Base-by-base conservation (phyloP, 2,888 invertebrate species). In the Pristionchus japonicus region DNA sequence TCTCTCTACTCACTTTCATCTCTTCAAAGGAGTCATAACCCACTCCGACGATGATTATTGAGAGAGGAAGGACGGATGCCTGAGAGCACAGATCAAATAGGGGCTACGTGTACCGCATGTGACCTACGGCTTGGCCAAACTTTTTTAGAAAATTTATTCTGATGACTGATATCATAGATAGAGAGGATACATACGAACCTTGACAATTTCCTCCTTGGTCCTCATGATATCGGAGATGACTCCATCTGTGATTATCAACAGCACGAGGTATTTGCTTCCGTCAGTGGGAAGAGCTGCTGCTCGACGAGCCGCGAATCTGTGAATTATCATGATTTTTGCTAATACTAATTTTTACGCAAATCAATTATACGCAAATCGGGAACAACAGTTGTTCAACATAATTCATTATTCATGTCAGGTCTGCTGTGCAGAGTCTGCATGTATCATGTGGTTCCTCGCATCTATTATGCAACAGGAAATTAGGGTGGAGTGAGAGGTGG, bases 241-340 rank as follows among this genome's bases (percentile, higher is more conserved):
- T 4, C 96, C 96, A 93, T 96, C 96, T 0, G 96, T 96, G 64
- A 96, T 95, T 84, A 96, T 96, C 74, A 96, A 95, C 84, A 96
- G 94, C 74, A 96, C 96, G 94, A 96, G 96, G 93, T 96, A 96
- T 90, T 94, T 84, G 52, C 90, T 89, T 15, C 93, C 93, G 83
- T 93, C 91, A 31, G 89, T 88, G 7, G 92, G 93, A 40, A 90
- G 64, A 17, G 92, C 83, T 2, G 92, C 90, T 9, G 92, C 92
- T 17, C 89, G 88, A 31, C 90, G 89, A 9, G 92, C 92, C 1
- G 93, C 92, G 40, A 92, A 89, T 49, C 92, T 90, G 31, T 13
- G 82, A 47, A 37, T 43, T 31, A 27, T 67, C 31, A 67, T n/a
- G n/a, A n/a, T n/a, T n/a, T n/a, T 52, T 47, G 15, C 11, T 31